A percentile compares a stretch with the other conserved stretches of the same genome.
phyloP scores from a whole-genome alignment of 2,113 vertebrate species.

The Galemys pyrenaicus region DNA sequence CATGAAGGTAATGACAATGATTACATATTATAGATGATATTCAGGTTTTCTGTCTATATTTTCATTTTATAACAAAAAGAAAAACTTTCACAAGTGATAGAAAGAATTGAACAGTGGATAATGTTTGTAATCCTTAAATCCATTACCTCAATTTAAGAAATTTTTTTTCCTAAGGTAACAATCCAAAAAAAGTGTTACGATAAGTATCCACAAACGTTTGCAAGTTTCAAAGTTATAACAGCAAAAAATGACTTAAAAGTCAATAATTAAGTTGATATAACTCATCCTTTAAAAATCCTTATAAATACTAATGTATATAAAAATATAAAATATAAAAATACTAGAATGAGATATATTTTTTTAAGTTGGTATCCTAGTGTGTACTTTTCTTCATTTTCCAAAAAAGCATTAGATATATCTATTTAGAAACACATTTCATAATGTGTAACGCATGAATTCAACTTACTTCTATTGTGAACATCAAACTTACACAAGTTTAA shows the following conservation, averaged over 20 bases:
- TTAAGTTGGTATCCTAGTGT: neutral
- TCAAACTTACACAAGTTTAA: neutral
- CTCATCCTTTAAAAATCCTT: neutral
- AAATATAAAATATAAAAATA: conserved; percentile 11
- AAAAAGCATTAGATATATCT: neutral
- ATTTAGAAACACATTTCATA: no score
- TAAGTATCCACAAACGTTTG: neutral
- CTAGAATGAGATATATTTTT: neutral
- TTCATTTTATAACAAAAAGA: no score
- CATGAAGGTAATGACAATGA: neutral
- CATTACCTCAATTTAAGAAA: neutral
- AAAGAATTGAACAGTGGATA: neutral
- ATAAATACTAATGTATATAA: neutral
- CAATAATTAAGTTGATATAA: neutral
- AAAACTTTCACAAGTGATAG: no score
- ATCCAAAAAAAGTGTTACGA: neutral
- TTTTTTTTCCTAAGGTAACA: neutral
- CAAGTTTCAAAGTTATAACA: neutral
- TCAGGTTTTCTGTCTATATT: neutral
- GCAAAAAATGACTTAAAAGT: neutral
- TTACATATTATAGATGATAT: neutral
- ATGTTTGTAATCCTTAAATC: neutral
- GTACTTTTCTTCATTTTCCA: neutral
- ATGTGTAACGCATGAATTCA: neutral
- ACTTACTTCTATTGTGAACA: neutral